Evolutionary conservation across 2,113 vertebrate genomes (phyloP), one percentile per base, ranked within the genome.

Genomic region (Percopsis transmontana): DNA sequence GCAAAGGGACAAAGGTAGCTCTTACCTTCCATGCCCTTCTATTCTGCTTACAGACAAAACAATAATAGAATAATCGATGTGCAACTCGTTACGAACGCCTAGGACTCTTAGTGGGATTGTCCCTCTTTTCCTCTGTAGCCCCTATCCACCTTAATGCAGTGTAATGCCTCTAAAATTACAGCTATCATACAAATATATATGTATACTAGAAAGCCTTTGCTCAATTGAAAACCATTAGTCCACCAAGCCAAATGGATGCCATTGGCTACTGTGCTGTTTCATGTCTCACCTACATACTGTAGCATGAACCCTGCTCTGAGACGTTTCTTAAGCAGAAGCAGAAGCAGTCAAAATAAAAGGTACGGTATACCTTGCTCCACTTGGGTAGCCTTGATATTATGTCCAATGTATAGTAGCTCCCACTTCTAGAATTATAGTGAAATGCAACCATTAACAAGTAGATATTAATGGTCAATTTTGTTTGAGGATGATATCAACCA

Each of bases 41-140:
- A 60, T 58, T 62, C 42, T 76, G 69, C 65, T 68, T 56, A 55
- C 55, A 74, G 71, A 80, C 58, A 74, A 69, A 70, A 38, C 66
- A 74, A 69, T 75, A 78, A 87, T 84, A 58, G 75, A 59, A 62
- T 79, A 87, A 81, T 85, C 81, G 72, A 58, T 82, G 70, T 78
- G 62, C 62, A 40, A 74, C 85, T 80, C 56, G 52, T 81, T 81
- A 79, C 62, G 68, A 79, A 84, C 68, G 80, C 62, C 77, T 33
- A 41, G 59, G 62, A 56, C 77, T 82, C 66, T 54, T n/a, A n/a
- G n/a, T n/a, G n/a, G n/a, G 41, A 66, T 51, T 39, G 54, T 60
- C 53, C 45, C 47, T 18, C 19, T 59, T 64, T 68, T 60, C 59
- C 54, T 62, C 11, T 15, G 15, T n/a, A n/a, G 66, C 71, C 15